Evolutionary conservation across 2,113 vertebrate genomes (phyloP).

Genomic region (Tachysurus vachellii): DNA sequence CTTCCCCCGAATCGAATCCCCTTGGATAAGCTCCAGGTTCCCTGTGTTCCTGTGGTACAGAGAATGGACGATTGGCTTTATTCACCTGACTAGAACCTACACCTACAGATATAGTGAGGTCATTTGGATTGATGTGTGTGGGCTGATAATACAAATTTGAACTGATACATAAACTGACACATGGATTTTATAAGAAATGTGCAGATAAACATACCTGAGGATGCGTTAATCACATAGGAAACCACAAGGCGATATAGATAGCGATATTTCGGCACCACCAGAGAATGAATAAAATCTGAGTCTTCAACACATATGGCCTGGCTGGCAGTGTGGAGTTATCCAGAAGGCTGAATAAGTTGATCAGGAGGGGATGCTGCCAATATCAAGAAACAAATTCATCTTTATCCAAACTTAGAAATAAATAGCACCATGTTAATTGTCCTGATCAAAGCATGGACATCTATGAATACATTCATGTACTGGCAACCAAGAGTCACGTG

Average conservation of each 20-base stretch:
- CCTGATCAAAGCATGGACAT: not conserved
- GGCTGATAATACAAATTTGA: not conserved
- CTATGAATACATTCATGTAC: not conserved
- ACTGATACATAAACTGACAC: not conserved
- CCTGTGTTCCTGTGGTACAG: too few species aligned
- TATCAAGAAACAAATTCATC: not conserved
- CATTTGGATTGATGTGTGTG: not conserved
- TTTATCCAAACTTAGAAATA: not conserved
- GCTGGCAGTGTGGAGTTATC: not conserved
- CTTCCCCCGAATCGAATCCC: too few species aligned
- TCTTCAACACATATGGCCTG: not conserved
- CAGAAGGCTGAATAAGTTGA: not conserved
- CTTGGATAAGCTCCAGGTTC: too few species aligned
- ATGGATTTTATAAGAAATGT: not conserved
- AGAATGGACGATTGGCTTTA: not conserved
- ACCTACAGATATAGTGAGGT: not conserved
- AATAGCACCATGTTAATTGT: not conserved
- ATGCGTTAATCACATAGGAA: slow-evolving; percentile 6
- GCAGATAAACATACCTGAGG: not conserved
- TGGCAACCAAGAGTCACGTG: not conserved
- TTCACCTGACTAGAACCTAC: not conserved
- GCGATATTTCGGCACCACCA: not conserved
- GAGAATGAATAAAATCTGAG: slow-evolving; percentile 2
- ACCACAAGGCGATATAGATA: not conserved
- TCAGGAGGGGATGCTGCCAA: not conserved